Base-by-base conservation (phyloP, 2,797 vertebrate species). In the Graptemys geographica region DNA sequence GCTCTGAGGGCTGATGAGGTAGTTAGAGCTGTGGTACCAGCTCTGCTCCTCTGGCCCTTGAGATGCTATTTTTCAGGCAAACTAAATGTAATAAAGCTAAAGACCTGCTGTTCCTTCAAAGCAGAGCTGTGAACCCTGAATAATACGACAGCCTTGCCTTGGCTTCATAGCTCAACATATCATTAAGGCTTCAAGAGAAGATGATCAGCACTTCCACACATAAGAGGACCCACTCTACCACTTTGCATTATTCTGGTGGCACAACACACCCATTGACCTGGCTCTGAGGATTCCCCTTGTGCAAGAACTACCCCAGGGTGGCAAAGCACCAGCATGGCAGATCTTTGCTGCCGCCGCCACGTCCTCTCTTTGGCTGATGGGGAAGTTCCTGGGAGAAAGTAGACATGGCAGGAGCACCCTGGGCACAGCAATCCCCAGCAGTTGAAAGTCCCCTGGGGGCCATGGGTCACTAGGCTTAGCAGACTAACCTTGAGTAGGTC, bases 261-360 rank as follows among this genome's bases (percentile, higher is more conserved):
- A 85, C 5, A 55, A 85, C 56, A 5, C 12, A n/a, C 69, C 33
- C 11, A 65, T 28, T 31, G 49, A 49, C 6, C 5, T 51, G 44
- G 21, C 47, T 11, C 47, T 49, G 18, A 31, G 18, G 5, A 33
- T 83, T 47, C 49, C 11, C 21, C 31, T 83, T n/a, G 12, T 25
- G 21, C 51, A 62, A 83, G 28, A 83, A n/a, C 56, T 15, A 53
- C 37, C 28, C 76, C 69, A 18, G 33, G 72, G 37, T 4, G 33
- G 5, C 28, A 56, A 18, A n/a, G 8, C 74, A 21, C 1, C 79
- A 44, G 55, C 12, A 27, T 4, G 5, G 3, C 89, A 74, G 41
- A 44, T 79, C 18, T 62, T 0, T 1, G 10, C 1, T 1, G 59
- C 37, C 2, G 11, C 1, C 1, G 56, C 44, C 18, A 87, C 49